Percentiles rank a stretch among this genome's conserved stretches.
Evolutionary conservation across 1,140 invertebrate species (phyloP).

Genomic region (Brachionus manjavacas): DNA sequence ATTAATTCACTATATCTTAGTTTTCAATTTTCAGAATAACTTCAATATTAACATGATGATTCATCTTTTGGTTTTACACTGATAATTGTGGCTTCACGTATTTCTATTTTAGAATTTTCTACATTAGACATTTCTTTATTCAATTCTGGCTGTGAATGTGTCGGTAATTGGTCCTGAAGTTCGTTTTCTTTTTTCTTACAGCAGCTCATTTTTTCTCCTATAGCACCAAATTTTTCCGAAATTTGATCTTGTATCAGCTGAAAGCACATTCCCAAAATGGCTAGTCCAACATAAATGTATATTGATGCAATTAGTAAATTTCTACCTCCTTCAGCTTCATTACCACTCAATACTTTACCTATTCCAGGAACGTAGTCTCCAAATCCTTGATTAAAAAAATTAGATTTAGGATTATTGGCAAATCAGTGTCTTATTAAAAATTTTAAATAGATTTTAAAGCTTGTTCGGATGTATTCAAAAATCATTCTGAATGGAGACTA

Average conservation of each 20-base stretch:
- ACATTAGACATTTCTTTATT: not conserved
- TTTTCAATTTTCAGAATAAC: not conserved
- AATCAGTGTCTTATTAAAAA: not conserved
- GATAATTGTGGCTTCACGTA: not conserved
- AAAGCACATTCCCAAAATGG: constrained; percentile 42
- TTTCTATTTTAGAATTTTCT: not conserved
- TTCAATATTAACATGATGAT: not conserved
- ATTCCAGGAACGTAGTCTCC: constrained; percentile 42
- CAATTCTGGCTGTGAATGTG: not conserved
- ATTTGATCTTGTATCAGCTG: constrained; percentile 37
- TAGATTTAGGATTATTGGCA: not conserved
- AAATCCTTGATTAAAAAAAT: constrained; percentile 23
- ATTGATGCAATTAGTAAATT: constrained; percentile 2
- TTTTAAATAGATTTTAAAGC: not conserved
- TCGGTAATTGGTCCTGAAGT: not conserved
- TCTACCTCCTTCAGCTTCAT: constrained; percentile 29
- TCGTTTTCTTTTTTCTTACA: not conserved
- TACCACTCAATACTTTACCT: not conserved
- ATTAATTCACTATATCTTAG: too few relatives aligned
- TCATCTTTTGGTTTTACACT: constrained; percentile 9
- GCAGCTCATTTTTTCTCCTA: not conserved
- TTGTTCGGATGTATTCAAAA: too few relatives aligned
- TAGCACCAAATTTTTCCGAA: not conserved
- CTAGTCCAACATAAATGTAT: constrained; percentile 32
- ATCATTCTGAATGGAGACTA: too few relatives aligned